Percentiles rank a stretch among this genome's conserved stretches.
These are phyloP conservation scores for Morbakka virulenta DNA, from an alignment of 30 jellyfish, hydroid and myxozoan species.

Conservation along the genomic window DNA sequence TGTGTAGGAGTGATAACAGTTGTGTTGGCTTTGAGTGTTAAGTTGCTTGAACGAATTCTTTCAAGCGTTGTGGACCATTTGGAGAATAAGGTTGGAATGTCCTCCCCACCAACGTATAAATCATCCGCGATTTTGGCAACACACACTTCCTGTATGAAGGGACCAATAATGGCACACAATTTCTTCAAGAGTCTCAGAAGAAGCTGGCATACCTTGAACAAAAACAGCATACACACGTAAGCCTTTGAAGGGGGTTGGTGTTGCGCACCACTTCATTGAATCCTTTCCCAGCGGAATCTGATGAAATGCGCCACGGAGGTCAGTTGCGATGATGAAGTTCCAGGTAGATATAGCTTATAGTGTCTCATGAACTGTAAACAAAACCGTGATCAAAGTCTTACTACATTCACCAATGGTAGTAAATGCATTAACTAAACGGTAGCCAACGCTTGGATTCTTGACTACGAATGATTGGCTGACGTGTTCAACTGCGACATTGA, in stretches of 20 bases:
- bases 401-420: neutral
- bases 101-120: slow-evolving; percentile 4
- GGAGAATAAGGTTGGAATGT: neutral
- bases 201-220: slow-evolving; percentile 1
- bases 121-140: slow-evolving; percentile 1
- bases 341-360: neutral
- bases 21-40: neutral
- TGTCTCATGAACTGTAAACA: neutral
- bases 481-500: neutral
- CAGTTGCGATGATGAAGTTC: neutral
- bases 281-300: neutral
- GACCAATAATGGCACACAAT: neutral
- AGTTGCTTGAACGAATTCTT: neutral
- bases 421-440: neutral
- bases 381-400: neutral
- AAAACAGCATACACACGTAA: neutral
- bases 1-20: neutral
- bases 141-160: neutral
- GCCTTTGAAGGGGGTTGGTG: neutral
- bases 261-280: neutral
- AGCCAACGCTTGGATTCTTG: neutral
- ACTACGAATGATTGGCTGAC: neutral
- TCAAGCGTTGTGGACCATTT: neutral
- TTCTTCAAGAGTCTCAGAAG: slow-evolving; percentile 4
- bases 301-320: neutral